Conservation (phyloP, 2,113 vertebrate species). For the Mesembrinibis cayennensis region DNA sequence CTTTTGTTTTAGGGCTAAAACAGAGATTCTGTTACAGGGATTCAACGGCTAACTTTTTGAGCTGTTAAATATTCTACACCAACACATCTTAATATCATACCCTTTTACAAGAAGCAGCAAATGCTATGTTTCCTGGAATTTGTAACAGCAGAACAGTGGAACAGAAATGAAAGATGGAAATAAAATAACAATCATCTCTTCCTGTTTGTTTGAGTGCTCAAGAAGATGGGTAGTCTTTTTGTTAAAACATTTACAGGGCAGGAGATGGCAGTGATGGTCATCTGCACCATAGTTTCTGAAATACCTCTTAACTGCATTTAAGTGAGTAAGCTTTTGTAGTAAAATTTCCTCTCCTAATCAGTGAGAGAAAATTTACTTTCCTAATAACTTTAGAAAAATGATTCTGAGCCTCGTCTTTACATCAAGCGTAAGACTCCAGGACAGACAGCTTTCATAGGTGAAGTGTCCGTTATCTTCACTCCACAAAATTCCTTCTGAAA, state of each 20-base stretch:
- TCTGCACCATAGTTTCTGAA: neutral
- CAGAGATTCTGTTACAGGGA: neutral
- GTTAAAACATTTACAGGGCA: neutral
- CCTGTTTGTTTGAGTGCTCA: neutral
- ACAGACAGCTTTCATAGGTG: neutral
- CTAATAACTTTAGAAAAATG: rapidly evolving
- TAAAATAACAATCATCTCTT: neutral
- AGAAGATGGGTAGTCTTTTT: neutral
- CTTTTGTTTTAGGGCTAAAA: neutral
- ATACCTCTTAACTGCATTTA: neutral
- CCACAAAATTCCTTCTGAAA: neutral
- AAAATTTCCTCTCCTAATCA: neutral
- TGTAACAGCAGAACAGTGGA: neutral
- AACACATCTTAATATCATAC: neutral
- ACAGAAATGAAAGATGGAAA: neutral
- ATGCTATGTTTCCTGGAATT: neutral
- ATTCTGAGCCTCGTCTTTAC: neutral
- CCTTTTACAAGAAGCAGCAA: neutral
- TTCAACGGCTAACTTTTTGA: neutral
- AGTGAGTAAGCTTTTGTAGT: neutral
- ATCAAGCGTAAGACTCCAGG: neutral
- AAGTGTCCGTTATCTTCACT: neutral
- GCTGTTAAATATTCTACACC: neutral
- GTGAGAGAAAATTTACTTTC: neutral
- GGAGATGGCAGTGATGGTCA: neutral